Percentiles rank a stretch among this genome's conserved stretches.
Evolutionary conservation across 2,113 vertebrate species (phyloP).

Genomic region (Epinephelus moara): DNA sequence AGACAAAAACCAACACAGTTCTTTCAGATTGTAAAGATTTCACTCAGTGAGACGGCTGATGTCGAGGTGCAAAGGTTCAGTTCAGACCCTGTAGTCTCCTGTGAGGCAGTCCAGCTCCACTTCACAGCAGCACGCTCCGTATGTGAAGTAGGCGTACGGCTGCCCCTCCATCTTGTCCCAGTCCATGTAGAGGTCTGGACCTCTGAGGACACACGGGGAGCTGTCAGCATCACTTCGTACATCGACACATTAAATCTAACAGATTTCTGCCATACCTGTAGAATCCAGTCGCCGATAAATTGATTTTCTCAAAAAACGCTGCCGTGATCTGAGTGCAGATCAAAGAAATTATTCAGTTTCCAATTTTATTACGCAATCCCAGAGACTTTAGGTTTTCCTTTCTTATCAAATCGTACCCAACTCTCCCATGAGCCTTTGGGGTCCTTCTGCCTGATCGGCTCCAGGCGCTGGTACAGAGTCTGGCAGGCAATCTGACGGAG

Average conservation of each 20-base stretch:
- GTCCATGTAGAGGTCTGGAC: slow-evolving; percentile 85
- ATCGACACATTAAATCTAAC: neutral
- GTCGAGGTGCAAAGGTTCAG: neutral
- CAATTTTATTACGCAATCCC: neutral
- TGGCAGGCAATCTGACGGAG: slow-evolving; percentile 89
- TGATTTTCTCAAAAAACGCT: slow-evolving; percentile 89
- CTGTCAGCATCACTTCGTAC: neutral
- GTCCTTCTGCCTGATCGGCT: slow-evolving; percentile 87
- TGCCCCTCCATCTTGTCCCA: slow-evolving; percentile 90
- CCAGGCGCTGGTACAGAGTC: slow-evolving; percentile 87
- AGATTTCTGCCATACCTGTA: slow-evolving; percentile 83
- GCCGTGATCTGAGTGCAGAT: slow-evolving; percentile 79
- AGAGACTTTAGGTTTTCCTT: neutral
- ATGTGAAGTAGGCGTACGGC: slow-evolving; percentile 88
- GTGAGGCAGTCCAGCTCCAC: slow-evolving; percentile 94
- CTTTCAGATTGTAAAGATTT: accelerated
- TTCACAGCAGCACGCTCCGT: slow-evolving; percentile 89
- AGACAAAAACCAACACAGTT: slow-evolving; percentile 27
- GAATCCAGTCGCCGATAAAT: slow-evolving; percentile 91
- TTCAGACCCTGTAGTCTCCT: slow-evolving; percentile 90
- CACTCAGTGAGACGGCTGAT: too few relatives aligned
- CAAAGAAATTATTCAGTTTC: neutral
- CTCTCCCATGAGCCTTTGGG: slow-evolving; percentile 89
- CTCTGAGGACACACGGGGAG: slow-evolving; percentile 75
- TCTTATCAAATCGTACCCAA: slow-evolving; percentile 85